Conservation (phyloP, 2,888 invertebrate genomes). For the Beris chalybata region DNA sequence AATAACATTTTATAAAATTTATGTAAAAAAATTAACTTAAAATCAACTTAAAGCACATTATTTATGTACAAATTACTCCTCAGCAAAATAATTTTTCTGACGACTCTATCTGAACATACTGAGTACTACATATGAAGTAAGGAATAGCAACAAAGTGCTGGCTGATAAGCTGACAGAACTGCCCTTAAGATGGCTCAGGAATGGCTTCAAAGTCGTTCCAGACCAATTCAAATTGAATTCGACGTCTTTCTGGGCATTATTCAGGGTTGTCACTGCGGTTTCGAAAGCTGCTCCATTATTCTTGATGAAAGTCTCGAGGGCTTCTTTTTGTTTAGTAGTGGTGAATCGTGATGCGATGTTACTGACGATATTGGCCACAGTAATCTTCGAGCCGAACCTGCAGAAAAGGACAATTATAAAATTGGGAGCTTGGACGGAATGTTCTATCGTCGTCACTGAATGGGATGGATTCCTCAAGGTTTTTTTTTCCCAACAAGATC, state of each 20-base stretch:
- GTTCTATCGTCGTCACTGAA: no score
- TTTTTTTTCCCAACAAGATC: not conserved
- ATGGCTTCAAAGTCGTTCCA: slow-evolving; percentile 41
- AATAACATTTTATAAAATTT: no score
- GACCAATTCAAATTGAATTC: slow-evolving; percentile 52
- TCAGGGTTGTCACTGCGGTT: slow-evolving; percentile 44
- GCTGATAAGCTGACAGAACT: slow-evolving; percentile 8
- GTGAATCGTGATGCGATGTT: slow-evolving; percentile 51
- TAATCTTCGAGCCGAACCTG: slow-evolving; percentile 8
- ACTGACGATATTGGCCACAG: slow-evolving; percentile 49
- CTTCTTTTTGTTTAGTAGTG: slow-evolving; percentile 44
- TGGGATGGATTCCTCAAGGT: not conserved
- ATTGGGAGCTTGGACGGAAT: not conserved
- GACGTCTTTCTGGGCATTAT: slow-evolving; percentile 46
- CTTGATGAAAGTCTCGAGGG: slow-evolving; percentile 45
- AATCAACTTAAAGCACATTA: no score
- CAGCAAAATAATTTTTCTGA: not conserved
- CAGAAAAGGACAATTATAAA: not conserved
- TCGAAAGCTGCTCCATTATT: slow-evolving; percentile 46
- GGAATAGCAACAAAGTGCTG: slow-evolving; percentile 1
- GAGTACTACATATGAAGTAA: not conserved
- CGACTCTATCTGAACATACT: not conserved
- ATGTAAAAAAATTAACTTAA: no score
- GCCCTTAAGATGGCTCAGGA: slow-evolving; percentile 44
- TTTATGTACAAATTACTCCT: not conserved